Evolutionary conservation across 2,888 invertebrate species (phyloP).

Genomic region (Torymus auratus): DNA sequence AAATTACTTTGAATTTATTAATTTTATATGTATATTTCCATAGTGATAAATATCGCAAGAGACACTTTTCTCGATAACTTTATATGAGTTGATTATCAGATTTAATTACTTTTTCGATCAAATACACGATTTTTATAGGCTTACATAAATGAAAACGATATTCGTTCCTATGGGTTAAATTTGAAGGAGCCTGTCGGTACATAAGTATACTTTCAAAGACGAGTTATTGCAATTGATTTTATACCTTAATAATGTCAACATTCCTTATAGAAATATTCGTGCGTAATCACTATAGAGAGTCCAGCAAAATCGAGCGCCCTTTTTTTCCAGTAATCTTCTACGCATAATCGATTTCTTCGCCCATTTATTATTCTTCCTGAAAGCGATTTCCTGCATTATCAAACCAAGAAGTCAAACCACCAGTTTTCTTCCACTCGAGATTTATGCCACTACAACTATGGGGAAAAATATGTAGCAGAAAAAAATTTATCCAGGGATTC

Average conservation of each 20-base stretch:
- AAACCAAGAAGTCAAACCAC: conserved; percentile 39
- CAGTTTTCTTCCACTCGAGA: conserved; percentile 3
- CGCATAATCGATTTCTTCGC: conserved; percentile 46
- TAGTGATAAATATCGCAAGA: conserved; percentile 49
- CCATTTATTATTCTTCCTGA: conserved; percentile 23
- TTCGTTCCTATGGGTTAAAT: conserved; percentile 50
- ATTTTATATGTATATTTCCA: conserved; percentile 28
- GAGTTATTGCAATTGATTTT: conserved; percentile 63
- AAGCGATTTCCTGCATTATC: conserved; percentile 38
- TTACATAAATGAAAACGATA: conserved; percentile 41
- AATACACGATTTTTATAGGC: conserved; percentile 35
- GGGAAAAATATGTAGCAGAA: conserved; percentile 44
- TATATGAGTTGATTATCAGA: conserved; percentile 36
- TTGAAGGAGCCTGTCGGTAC: conserved; percentile 57
- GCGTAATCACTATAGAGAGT: conserved; percentile 59
- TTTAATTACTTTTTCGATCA: conserved; percentile 39
- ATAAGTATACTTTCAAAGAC: conserved; percentile 65
- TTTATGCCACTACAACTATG: conserved; percentile 40
- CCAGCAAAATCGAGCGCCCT: conserved; percentile 52
- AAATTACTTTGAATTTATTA: conserved; percentile 21
- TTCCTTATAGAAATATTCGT: conserved; percentile 60
- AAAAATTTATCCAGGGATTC: conserved; percentile 14
- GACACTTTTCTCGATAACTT: conserved; percentile 41
- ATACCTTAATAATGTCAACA: conserved; percentile 63
- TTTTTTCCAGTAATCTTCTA: conserved; percentile 38